Conservation (phyloP, 2,797 vertebrate species). For the Nyctalus aviator region DNA sequence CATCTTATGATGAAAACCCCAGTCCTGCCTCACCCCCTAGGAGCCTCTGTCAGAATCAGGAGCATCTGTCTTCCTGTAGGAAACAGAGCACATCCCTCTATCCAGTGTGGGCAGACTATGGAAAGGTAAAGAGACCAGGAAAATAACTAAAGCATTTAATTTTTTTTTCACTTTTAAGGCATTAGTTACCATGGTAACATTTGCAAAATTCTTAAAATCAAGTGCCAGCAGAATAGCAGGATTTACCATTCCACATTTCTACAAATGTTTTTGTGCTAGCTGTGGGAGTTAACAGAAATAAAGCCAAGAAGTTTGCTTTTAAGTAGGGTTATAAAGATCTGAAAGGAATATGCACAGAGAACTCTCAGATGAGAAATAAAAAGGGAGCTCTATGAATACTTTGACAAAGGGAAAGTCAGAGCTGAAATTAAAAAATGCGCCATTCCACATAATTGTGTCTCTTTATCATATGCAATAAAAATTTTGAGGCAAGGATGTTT, state of each 20-base stretch:
- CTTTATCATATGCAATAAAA: neutral
- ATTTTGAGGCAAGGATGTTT: neutral
- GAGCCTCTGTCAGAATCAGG: neutral
- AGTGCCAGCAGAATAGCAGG: constrained; percentile 36
- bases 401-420: neutral
- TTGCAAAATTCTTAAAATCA: constrained; percentile 55
- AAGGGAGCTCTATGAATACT: neutral
- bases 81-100: constrained; percentile 29
- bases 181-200: constrained; percentile 24
- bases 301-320: constrained; percentile 54
- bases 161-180: constrained; percentile 12
- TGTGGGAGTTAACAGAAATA: constrained; percentile 44
- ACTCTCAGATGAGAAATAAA: neutral
- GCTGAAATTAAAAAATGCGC: neutral
- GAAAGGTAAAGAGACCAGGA: constrained; percentile 15
- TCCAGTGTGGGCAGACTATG: neutral
- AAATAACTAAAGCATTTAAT: neutral
- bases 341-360: constrained; percentile 1
- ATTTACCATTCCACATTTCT: constrained; percentile 46
- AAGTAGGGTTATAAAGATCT: constrained; percentile 34
- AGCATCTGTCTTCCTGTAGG: neutral
- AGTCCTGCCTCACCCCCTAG: neutral
- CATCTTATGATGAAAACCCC: neutral
- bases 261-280: constrained; percentile 8
- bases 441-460: neutral